A percentile compares a stretch with the other conserved stretches of the same genome.
Conservation (phyloP, 2,797 vertebrate species). For the Melanotaenia boesemani region DNA sequence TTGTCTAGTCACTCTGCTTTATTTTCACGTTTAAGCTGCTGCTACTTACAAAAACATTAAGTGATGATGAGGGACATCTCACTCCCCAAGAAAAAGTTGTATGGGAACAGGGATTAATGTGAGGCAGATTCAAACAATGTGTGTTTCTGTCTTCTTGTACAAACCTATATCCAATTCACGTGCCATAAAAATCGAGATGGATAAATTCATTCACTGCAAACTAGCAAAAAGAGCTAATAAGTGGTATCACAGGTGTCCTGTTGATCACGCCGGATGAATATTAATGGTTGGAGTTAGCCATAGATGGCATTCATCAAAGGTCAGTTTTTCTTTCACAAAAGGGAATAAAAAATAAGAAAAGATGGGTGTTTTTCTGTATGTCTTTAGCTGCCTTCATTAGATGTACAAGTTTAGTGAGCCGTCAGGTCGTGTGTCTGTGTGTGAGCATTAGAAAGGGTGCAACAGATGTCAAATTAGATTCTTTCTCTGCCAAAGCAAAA, state of each 20-base stretch:
- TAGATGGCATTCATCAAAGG: conserved; percentile 53
- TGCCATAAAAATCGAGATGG: conserved; percentile 80
- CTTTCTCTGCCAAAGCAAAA: conserved; percentile 71
- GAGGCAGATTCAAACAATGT: conserved; percentile 42
- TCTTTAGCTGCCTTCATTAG: conserved; percentile 67
- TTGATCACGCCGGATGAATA: conserved; percentile 51
- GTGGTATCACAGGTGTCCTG: conserved; percentile 57
- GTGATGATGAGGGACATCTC: conserved; percentile 55
- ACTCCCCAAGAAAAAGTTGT: conserved; percentile 46
- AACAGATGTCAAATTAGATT: conserved; percentile 43
- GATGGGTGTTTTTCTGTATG: conserved; percentile 20
- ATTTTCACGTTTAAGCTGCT: conserved; percentile 69
- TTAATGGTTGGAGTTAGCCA: conserved; percentile 21
- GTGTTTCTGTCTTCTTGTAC: conserved; percentile 67
- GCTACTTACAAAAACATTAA: conserved; percentile 63
- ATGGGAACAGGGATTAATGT: conserved; percentile 50
- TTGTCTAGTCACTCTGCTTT: conserved; percentile 51
- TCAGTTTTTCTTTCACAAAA: conserved; percentile 20
- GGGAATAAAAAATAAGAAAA: neutral
- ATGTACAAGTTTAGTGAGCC: conserved; percentile 47
- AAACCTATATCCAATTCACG: conserved; percentile 69
- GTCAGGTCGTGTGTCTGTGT: conserved; percentile 31
- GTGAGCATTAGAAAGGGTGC: conserved; percentile 26
- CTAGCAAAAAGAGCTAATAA: conserved; percentile 74
- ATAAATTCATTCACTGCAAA: conserved; percentile 71